These are phyloP conservation scores for Dascillus cervinus DNA, from an alignment of 2,888 invertebrate genomes.

Conservation along the genomic window DNA sequence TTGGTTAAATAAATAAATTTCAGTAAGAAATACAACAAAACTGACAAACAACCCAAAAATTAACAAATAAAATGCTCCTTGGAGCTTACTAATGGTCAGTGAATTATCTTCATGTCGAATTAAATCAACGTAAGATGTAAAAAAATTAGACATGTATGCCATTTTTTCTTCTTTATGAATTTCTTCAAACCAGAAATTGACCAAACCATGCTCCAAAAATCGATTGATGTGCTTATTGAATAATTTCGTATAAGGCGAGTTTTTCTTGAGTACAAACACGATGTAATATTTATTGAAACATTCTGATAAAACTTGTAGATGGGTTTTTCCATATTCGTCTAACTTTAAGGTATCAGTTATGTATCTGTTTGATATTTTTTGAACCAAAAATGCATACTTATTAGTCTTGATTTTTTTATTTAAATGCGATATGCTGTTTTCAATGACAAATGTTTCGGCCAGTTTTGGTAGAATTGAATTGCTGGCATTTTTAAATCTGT, in stretches of 20 bases:
- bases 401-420: conserved; percentile 7
- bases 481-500: conserved; percentile 11
- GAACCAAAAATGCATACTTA: conserved; percentile 14
- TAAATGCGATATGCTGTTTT: neutral
- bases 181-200: conserved; percentile 16
- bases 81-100: conserved; percentile 7
- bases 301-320: conserved; percentile 15
- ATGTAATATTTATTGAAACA: conserved; percentile 16
- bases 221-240: conserved; percentile 15
- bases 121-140: conserved; percentile 7
- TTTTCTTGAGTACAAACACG: conserved; percentile 16
- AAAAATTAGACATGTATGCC: conserved; percentile 13
- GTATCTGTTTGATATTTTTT: conserved; percentile 9
- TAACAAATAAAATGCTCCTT: conserved; percentile 21
- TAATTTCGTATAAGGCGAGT: conserved; percentile 19
- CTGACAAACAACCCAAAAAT: conserved; percentile 17
- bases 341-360: conserved; percentile 15
- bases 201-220: conserved; percentile 19
- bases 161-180: conserved; percentile 3
- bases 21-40: too few species aligned
- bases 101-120: conserved; percentile 2
- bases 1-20: too few species aligned
- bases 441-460: conserved; percentile 3
- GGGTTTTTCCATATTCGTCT: conserved; percentile 14
- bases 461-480: conserved; percentile 10